These are phyloP conservation scores for Remorina albescens DNA, from an alignment of 2,797 vertebrate species.

Conservation along the genomic window DNA sequence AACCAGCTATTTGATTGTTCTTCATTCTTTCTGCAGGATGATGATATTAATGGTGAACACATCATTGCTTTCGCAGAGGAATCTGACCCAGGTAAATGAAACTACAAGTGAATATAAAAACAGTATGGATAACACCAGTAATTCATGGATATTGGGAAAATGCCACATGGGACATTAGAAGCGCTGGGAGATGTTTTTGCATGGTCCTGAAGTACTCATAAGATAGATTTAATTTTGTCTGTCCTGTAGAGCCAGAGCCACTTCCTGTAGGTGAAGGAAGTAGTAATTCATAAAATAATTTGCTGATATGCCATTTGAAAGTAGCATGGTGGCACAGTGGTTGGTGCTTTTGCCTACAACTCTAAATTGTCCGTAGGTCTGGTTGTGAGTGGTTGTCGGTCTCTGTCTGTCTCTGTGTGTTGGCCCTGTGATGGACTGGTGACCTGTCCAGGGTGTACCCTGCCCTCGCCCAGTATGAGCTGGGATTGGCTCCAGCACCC, in stretches of 20 bases:
- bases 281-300: neutral
- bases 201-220: no score
- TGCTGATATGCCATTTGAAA: neutral
- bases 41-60: slow-evolving; percentile 89
- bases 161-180: no score
- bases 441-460: no score
- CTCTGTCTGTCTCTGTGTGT: no score
- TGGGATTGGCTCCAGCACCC: no score
- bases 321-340: no score
- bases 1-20: neutral
- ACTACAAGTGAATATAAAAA: neutral
- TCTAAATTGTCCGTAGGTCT: no score
- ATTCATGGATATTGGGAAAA: neutral
- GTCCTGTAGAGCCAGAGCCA: neutral
- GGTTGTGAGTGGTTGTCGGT: no score
- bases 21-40: slow-evolving; percentile 80
- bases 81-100: slow-evolving; percentile 86
- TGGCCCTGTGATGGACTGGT: no score
- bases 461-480: no score
- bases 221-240: neutral
- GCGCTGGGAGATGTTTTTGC: no score
- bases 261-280: neutral
- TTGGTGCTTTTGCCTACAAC: no score
- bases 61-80: slow-evolving; percentile 94
- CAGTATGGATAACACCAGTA: neutral